Base-by-base conservation (phyloP, 2,888 invertebrate species). In the Agriopis marginaria region DNA sequence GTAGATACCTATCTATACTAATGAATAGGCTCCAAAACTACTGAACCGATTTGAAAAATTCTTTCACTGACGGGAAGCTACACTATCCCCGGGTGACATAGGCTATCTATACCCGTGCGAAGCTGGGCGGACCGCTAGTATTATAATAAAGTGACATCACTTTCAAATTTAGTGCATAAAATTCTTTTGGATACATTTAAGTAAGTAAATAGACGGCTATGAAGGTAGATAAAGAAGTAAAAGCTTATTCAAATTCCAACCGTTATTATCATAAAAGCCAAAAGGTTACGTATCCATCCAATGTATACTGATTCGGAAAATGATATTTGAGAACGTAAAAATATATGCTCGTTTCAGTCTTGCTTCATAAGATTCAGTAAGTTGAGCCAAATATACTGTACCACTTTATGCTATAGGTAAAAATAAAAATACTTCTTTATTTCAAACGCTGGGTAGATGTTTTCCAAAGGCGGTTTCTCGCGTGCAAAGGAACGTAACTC, bases 291-390 rank as follows among this genome's bases (percentile, higher is more conserved):
- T 53, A 62, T 62, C 23, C 62, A 62, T 45, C 14, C 62, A 11
- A 12, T 44, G 62, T 62, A 53, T 53, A 62, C 62, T 53, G 62
- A 62, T 62, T 62, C 45, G 62, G 62, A 53, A 61, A 61, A 61
- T 61, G 40, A 44, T 62, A 53, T 54, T 62, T 44, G 62, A 62
- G 42, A 32, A n/a, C 62, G 53, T 62, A 62, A 53, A 62, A 45
- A 62, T 62, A 51, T 53, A 62, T 45, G 53, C 53, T 53, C 62
- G 53, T 53, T 62, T 45, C 62, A 11, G 62, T 44, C 32, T 62
- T 62, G 14, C 53, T 32, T 32, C 53, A 62, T 44, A 45, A 53
- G 51, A 54, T 53, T 45, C 44, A 44, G 51, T n/a, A 50, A 51
- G 51, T 61, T 53, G 42, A 32, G 62, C n/a, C 7, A 62, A 62